Evolutionary conservation across 2,888 invertebrate species (phyloP).

Genomic region (Oasisia sp.): DNA sequence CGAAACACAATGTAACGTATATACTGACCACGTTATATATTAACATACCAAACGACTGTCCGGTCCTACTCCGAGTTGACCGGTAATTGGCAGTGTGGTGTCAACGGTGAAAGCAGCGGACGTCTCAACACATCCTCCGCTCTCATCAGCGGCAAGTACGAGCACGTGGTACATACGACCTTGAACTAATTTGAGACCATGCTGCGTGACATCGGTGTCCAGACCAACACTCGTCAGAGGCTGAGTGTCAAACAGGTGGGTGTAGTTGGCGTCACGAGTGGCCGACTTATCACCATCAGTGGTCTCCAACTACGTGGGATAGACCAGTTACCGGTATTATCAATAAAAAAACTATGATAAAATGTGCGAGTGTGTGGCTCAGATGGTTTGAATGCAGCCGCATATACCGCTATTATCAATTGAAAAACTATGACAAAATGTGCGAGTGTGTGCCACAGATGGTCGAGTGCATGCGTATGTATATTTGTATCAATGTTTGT

Average conservation of each 20-base stretch:
- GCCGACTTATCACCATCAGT: background rate
- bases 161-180: slow-evolving; percentile 22
- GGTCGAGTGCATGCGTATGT: no score
- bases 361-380: background rate
- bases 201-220: background rate
- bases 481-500: no score
- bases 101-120: slow-evolving; percentile 42
- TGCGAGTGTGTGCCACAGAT: background rate
- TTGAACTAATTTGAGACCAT: slow-evolving; percentile 17
- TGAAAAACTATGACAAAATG: background rate
- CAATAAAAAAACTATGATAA: no score
- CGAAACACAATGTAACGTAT: no score
- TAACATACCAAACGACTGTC: background rate
- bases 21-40: background rate
- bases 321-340: background rate
- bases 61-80: slow-evolving; percentile 27
- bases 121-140: slow-evolving; percentile 46
- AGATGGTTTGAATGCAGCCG: no score
- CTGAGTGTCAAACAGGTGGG: background rate
- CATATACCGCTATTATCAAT: background rate
- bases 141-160: slow-evolving; percentile 43
- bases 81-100: slow-evolving; percentile 41
- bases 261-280: background rate
- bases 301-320: background rate
- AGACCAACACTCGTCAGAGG: background rate